Base-by-base conservation (phyloP, 2,888 invertebrate genomes). In the Hydropsyche betteni region DNA sequence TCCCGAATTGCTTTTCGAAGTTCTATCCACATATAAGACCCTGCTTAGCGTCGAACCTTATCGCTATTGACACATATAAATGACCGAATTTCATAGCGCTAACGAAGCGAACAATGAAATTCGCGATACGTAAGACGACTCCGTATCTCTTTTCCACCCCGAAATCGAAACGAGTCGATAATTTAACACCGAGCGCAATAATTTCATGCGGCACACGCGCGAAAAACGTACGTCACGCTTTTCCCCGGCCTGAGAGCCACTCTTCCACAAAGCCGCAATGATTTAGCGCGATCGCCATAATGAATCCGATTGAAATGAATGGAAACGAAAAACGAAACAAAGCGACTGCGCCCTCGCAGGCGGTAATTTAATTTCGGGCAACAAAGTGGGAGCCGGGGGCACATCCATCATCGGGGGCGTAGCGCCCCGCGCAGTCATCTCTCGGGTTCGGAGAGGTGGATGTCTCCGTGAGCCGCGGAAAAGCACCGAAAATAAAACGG, bases 251-350 rank as follows among this genome's bases (percentile, higher is more conserved):
- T 24, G 58, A 24, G 58, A 58, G 16, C 16, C 58, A 16, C 16
- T 14, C 24, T 58, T 24, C 16, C 58, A 64, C 64, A 64, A 64
- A 64, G 64, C 64, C 33, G 34, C 33, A 44, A 64, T 64, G 64
- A 64, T 64, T 64, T 64, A 36, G 64, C 64, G 64, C 33, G 36
- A 64, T 64, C 34, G 36, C 34, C 64, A 64, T 64, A 64, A 64
- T 64, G 64, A 64, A 64, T 64, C 64, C 64, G 64, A 64, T 64
- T 64, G 64, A 64, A 64, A 64, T 64, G 64, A 64, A 64, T 64
- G 64, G 36, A 64, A 64, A 64, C 36, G 64, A 64, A 64, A 64
- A 64, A 64, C 36, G 64, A 64, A 64, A 64, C 64, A 64, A 64
- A 64, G 64, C 64, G 64, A 64, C 58, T 24, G 58, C 58, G 14